Evolutionary conservation across 2,113 vertebrate species (phyloP), one percentile per base, ranked within the genome.

Genomic region (Crotalus horridus): DNA sequence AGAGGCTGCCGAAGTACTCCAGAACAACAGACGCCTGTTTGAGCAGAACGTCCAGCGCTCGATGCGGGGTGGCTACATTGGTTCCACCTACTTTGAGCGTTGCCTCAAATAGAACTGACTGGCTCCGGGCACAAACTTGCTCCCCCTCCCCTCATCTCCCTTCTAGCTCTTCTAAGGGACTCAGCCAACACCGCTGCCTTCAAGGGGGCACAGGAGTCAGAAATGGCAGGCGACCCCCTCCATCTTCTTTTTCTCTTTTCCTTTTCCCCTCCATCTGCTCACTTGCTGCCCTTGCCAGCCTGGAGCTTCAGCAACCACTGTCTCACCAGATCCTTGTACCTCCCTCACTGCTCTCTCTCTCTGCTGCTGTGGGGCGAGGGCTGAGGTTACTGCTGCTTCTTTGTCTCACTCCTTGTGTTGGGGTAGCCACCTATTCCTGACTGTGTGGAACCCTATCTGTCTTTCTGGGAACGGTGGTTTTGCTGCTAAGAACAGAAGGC

Each of bases 11-110:
- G 99, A 99, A 92, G 99, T 99, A 91, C 98, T 99, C 64, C 99
- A 99, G 97, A 98, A 98, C 92, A 99, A 99, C 98, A 98, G 98
- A 93, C 98, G 98, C 94, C 98, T 99, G 88, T 99, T 99, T 43
- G 98, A 99, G 97, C 98, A 99, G 97, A 99, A 99, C 9, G 98
- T 99, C 88, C 98, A 98, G 94, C 98, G 98, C 91, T 99, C 98
- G 24, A 98, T 99, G 97, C 96, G 98, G 59, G 99, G 98, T 3
- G 99, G 98, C 91, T 99, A 99, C 94, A 98, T 99, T 56, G 98
- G 99, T 91, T 98, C 98, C 96, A 99, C 98, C 96, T 99, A 99
- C 97, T 99, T 99, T 21, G 99, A 99, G 96, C 98, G 99, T 97
- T 99, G 98, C 98, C 98, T 99, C 91, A 99, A 99, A 98, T 99